Conservation (phyloP, 1,140 invertebrate genomes). For the Chlorops oryzae region DNA sequence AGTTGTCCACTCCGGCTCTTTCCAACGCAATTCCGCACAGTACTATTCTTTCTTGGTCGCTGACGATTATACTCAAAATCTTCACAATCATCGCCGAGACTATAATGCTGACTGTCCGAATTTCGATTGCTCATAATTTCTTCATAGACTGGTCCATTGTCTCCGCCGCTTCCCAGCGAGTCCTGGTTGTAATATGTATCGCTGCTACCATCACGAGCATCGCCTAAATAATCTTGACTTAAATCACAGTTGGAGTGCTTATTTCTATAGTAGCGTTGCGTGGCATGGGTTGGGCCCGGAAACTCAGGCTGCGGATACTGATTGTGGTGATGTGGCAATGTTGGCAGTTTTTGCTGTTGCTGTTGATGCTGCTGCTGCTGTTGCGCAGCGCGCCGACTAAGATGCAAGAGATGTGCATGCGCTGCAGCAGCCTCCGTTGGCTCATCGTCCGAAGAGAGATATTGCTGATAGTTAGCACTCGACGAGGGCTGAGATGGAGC, state of each 20-base stretch:
- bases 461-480: constrained; percentile 33
- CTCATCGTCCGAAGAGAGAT: constrained; percentile 41
- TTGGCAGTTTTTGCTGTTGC: constrained; percentile 20
- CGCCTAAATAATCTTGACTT: constrained; percentile 24
- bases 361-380: constrained; percentile 32
- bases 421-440: constrained; percentile 23
- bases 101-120: constrained; percentile 66
- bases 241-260: constrained; percentile 48
- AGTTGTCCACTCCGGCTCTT: no score
- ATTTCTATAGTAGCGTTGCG: constrained; percentile 43
- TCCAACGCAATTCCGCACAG: neutral
- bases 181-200: constrained; percentile 58
- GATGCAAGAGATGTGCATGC: constrained; percentile 36
- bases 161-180: constrained; percentile 45
- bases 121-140: constrained; percentile 68
- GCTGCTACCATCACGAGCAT: constrained; percentile 17
- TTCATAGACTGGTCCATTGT: constrained; percentile 69
- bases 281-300: constrained; percentile 25
- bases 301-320: constrained; percentile 33
- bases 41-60: no score
- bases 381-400: constrained; percentile 24
- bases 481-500: constrained; percentile 14
- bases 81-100: constrained; percentile 51
- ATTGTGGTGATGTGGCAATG: no score
- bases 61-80: constrained; percentile 29